Percentiles rank a stretch among this genome's conserved stretches.
These are phyloP conservation scores for Acanthosepion lycidas DNA, from an alignment of 2,888 invertebrate species.

Conservation along the genomic window DNA sequence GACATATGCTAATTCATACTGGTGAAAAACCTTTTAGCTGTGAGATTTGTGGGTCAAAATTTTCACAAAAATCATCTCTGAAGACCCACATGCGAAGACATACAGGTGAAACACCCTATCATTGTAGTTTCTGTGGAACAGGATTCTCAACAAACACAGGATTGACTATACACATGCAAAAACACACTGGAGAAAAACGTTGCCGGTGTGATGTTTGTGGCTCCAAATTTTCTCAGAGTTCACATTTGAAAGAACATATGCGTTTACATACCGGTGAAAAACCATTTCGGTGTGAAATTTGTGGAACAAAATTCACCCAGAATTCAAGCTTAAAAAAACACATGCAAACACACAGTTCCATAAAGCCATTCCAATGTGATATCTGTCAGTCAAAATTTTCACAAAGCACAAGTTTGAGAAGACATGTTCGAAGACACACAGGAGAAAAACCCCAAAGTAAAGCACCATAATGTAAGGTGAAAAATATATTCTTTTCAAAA, in stretches of 20 bases:
- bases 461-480: no score
- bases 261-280: slow-evolving; percentile 74
- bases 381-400: no score
- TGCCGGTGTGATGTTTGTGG: slow-evolving; percentile 71
- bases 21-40: slow-evolving; percentile 47
- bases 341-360: slow-evolving; percentile 62
- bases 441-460: no score
- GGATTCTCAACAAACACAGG: slow-evolving; percentile 61
- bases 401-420: no score
- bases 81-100: no score
- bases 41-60: neutral
- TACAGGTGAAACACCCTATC: no score
- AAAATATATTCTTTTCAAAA: no score
- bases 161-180: slow-evolving; percentile 60
- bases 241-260: slow-evolving; percentile 77
- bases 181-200: slow-evolving; percentile 74
- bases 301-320: slow-evolving; percentile 72
- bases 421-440: no score
- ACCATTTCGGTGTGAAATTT: slow-evolving; percentile 71
- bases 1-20: slow-evolving; percentile 46
- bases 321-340: slow-evolving; percentile 76
- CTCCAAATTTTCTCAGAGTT: slow-evolving; percentile 71
- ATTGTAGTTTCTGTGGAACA: no score
- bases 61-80: no score
- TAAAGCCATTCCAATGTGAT: no score